Evolutionary conservation across 2,113 vertebrate genomes (phyloP).

Genomic region (Microtus montanus): DNA sequence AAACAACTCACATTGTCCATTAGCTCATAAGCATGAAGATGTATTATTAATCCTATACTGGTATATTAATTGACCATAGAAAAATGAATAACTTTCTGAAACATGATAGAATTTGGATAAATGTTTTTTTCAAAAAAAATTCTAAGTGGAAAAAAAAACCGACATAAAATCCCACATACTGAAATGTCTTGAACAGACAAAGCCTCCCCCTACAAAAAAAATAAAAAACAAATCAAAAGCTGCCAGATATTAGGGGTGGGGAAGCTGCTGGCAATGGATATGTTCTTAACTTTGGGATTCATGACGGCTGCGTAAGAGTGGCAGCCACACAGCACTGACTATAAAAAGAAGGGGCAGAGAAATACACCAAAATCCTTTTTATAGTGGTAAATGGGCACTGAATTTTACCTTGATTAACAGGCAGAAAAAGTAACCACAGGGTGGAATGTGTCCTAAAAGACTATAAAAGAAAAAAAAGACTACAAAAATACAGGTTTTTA

Average conservation of each 20-base stretch:
- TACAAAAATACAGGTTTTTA: background rate
- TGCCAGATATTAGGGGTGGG: background rate
- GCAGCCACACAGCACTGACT: background rate
- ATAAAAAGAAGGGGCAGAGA: background rate
- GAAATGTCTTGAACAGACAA: background rate
- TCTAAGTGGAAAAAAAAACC: background rate
- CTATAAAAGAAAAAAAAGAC: background rate
- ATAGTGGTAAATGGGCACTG: background rate
- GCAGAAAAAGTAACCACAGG: background rate
- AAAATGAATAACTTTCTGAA: background rate
- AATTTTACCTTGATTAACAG: constrained; percentile 21
- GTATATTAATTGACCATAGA: background rate
- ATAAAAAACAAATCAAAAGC: background rate
- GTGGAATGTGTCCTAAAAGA: background rate
- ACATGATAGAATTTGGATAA: background rate
- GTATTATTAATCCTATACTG: background rate
- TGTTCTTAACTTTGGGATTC: background rate
- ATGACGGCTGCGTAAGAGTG: background rate
- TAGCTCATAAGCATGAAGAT: background rate
- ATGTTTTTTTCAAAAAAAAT: background rate
- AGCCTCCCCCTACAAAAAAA: background rate
- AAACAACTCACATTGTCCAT: background rate
- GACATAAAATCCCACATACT: background rate
- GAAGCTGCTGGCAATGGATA: background rate
- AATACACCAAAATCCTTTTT: background rate